Conservation (phyloP, 2,113 vertebrate species). For the Cichladusa arquata region DNA sequence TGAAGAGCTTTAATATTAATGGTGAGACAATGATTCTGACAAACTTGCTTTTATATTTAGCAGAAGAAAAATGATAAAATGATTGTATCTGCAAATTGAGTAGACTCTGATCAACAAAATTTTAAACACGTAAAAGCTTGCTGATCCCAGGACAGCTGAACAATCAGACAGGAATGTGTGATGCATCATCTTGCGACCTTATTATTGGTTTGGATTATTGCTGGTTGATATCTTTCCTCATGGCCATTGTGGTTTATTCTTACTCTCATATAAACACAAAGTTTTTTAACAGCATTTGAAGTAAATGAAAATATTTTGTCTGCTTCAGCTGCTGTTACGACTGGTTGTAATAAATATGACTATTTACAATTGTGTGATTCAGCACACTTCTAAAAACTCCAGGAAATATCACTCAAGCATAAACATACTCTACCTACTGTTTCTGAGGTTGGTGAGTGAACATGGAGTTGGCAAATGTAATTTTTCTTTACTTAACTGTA, state of each 20-base stretch:
- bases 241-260: neutral
- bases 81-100: neutral
- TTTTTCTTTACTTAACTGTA: neutral
- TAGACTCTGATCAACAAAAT: neutral
- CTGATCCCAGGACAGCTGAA: neutral
- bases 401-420: neutral
- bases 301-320: neutral
- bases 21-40: conserved; percentile 8
- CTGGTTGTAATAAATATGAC: neutral
- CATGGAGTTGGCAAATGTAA: neutral
- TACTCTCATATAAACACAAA: neutral
- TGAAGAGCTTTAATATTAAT: conserved; percentile 36
- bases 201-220: neutral
- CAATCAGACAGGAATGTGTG: neutral
- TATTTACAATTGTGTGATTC: neutral
- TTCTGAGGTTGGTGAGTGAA: neutral
- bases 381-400: neutral
- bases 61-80: conserved; percentile 34
- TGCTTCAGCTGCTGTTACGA: neutral
- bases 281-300: neutral
- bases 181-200: neutral
- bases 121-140: neutral
- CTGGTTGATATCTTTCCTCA: neutral
- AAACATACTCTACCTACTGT: neutral
- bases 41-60: conserved; percentile 27